phyloP scores from a whole-genome alignment of 2,888 invertebrate species.

The Muschampia staudingeri region DNA sequence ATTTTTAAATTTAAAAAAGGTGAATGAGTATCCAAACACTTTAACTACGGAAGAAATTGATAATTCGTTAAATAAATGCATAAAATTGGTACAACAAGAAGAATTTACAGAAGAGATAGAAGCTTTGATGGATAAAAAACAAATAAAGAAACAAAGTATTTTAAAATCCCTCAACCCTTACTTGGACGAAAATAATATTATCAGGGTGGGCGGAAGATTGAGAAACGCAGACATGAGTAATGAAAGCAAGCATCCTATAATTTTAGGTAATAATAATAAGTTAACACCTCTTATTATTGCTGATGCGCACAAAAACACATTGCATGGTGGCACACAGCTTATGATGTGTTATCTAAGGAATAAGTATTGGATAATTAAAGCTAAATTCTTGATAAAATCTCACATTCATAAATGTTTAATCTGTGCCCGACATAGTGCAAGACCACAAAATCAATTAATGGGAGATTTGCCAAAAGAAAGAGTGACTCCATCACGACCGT shows the following conservation, averaged over 20 bases:
- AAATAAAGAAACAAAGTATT: conserved; percentile 41
- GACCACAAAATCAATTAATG: conserved; percentile 44
- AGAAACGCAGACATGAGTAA: conserved; percentile 16
- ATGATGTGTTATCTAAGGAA: conserved; percentile 34
- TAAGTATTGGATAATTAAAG: conserved; percentile 50
- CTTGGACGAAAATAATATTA: background rate
- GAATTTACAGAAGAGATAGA: conserved; percentile 49
- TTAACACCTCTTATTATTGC: conserved; percentile 37
- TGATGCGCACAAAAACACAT: conserved; percentile 45
- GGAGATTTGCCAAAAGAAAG: conserved; percentile 53
- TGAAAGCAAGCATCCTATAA: conserved; percentile 25
- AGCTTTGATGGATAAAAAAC: conserved; percentile 19
- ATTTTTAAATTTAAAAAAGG: conserved; percentile 24
- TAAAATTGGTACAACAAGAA: conserved; percentile 56
- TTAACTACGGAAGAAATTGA: conserved; percentile 60
- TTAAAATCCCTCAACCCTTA: conserved; percentile 34
- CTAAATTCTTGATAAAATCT: conserved; percentile 29
- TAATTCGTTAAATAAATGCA: conserved; percentile 52
- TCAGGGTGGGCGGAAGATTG: conserved; percentile 24
- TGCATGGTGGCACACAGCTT: conserved; percentile 48
- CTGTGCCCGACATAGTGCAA: conserved; percentile 39
- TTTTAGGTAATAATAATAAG: conserved; percentile 21
- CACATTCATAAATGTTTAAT: conserved; percentile 42
- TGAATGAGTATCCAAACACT: background rate
- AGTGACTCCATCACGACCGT: conserved; percentile 40